Evolutionary conservation across 2,113 vertebrate species (phyloP), one percentile per base, ranked within the genome.

Genomic region (Nanorana parkeri): DNA sequence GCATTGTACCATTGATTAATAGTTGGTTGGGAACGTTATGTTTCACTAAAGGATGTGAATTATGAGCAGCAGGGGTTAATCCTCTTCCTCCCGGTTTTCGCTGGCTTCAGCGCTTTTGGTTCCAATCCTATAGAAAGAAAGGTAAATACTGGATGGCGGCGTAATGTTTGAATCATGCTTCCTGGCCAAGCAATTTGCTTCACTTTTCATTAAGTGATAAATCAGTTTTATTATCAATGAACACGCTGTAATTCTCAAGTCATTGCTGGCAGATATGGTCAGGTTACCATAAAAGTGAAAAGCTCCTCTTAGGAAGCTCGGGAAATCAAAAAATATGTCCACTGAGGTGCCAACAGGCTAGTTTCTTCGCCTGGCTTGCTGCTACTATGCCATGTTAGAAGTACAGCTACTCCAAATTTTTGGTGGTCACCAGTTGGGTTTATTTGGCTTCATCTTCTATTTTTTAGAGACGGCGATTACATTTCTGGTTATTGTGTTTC

Each of bases 201-300:
- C 66, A 69, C 78, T 69, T 80, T 80, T 80, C 78, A 80, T 80
- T 61, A 80, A 80, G 67, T 66, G 20, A 47, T 80, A 80, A 80
- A 80, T 80, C 78, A 80, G 66, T 80, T 80, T 80, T 80, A 80
- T 80, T 47, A 69, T 69, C 66, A 68, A 60, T 60, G 78, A 61
- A 80, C 78, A 68, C 4, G 51, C 21, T 67, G 66, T 80, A 80
- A 80, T 60, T 60, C 78, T 69, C 36, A 16, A 32, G 52, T 78
- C 51, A 67, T 21, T 17, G 61, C 63, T 47, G 78, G 78, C 78
- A 71, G 66, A 77, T 51, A 24, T 52, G 58, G 58, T 64, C 74
- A 28, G 74, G 74, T 77, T 77, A 77, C 41, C 74, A 77, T 36
- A 64, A 63, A n/a, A 77, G 41, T 19, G 64, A 52, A 61, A 64